Evolutionary conservation across 2,888 invertebrate genomes (phyloP).

Genomic region (Oscheius onirici): DNA sequence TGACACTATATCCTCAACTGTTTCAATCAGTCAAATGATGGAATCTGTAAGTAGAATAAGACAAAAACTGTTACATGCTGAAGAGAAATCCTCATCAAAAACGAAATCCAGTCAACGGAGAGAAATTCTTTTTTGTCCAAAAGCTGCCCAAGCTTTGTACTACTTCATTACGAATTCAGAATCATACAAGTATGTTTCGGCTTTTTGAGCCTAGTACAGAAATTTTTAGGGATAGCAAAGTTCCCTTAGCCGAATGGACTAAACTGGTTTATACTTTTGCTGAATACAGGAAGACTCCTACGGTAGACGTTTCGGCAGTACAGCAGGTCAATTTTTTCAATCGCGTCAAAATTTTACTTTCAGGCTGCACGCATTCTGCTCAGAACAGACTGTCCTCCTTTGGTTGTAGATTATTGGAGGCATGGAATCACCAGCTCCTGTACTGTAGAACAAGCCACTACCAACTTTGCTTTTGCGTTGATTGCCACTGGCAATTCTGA

Average conservation of each 20-base stretch:
- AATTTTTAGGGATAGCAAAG: slow-evolving; percentile 1
- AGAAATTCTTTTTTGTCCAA: slow-evolving; percentile 31
- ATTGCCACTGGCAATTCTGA: slow-evolving; percentile 15
- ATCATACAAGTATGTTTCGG: not conserved
- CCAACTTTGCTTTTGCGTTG: slow-evolving; percentile 34
- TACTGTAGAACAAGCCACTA: slow-evolving; percentile 33
- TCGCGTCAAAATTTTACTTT: not conserved
- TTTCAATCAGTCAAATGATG: slow-evolving; percentile 28
- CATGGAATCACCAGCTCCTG: slow-evolving; percentile 23
- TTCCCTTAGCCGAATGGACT: slow-evolving; percentile 46
- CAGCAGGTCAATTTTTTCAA: slow-evolving; percentile 31
- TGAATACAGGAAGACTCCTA: slow-evolving; percentile 41
- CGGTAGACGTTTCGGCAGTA: slow-evolving; percentile 40
- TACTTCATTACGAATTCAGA: slow-evolving; percentile 28
- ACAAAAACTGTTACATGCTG: slow-evolving; percentile 22
- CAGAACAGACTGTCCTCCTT: slow-evolving; percentile 38
- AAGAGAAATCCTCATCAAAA: slow-evolving; percentile 21
- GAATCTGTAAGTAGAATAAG: slow-evolving; percentile 33
- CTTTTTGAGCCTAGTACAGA: too few relatives aligned
- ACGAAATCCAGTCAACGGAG: slow-evolving; percentile 1
- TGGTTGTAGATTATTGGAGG: slow-evolving; percentile 35
- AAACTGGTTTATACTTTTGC: slow-evolving; percentile 42
- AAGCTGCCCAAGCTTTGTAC: slow-evolving; percentile 36
- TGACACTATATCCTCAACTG: not conserved
- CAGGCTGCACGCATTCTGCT: slow-evolving; percentile 41